Percentiles rank a stretch among this genome's conserved stretches.
phyloP scores from a whole-genome alignment of 2,113 vertebrate species.

The Motacilla alba region DNA sequence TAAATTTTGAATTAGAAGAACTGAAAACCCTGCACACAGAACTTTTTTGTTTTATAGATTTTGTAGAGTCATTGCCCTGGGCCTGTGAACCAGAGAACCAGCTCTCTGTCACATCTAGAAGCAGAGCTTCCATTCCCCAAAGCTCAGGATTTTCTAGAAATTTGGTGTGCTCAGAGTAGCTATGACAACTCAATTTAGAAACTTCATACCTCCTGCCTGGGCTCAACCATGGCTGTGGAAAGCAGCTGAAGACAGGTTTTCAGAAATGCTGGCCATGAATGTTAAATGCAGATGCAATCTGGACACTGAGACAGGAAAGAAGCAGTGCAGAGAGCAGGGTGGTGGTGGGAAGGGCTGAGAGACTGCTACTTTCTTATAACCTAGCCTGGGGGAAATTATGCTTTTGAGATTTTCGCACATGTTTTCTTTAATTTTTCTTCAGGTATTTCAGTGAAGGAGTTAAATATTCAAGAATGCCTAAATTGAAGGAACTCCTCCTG shows the following conservation, averaged over 20 bases:
- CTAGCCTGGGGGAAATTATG: neutral
- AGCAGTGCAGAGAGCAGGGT: neutral
- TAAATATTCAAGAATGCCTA: neutral
- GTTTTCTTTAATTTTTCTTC: neutral
- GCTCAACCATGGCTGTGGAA: neutral
- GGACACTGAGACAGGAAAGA: neutral
- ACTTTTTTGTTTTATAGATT: neutral
- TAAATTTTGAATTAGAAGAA: neutral
- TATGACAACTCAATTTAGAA: neutral
- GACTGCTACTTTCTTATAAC: neutral
- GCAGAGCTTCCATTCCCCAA: neutral
- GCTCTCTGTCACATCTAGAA: neutral
- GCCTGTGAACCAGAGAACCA: neutral
- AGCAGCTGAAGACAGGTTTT: neutral
- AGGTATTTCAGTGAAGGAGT: neutral
- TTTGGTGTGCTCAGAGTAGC: neutral
- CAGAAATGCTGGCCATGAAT: neutral
- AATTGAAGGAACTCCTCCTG: neutral
- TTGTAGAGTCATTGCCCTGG: neutral
- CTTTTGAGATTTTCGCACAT: neutral
- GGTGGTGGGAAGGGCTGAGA: neutral
- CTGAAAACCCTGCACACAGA: neutral
- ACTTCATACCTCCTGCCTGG: fast-evolving
- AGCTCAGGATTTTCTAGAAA: neutral
- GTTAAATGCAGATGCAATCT: neutral